phyloP scores from a whole-genome alignment of 2,113 vertebrate species.

The Tauraco erythrolophus region DNA sequence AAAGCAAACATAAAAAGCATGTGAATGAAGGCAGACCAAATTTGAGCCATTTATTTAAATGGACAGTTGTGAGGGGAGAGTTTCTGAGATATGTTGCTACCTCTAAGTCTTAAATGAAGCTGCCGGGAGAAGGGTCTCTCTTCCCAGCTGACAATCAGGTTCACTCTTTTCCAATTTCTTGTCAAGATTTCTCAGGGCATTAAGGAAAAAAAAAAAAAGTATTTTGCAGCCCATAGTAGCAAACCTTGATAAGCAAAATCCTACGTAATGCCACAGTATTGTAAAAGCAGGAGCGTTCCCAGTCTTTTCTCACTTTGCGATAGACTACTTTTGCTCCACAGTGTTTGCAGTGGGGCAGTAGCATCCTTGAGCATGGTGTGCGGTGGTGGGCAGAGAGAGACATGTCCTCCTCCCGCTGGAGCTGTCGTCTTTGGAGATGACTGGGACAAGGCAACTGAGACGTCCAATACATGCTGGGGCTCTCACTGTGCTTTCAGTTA shows the following conservation, averaged over 20 bases:
- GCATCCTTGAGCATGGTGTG: rapidly evolving
- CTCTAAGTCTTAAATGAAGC: neutral
- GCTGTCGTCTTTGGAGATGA: neutral
- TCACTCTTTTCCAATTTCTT: neutral
- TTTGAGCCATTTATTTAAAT: neutral
- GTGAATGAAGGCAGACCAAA: conserved; percentile 1
- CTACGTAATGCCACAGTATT: neutral
- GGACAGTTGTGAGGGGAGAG: neutral
- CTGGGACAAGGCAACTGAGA: neutral
- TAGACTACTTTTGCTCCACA: rapidly evolving
- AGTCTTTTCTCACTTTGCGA: neutral
- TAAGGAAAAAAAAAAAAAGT: neutral
- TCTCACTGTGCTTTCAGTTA: neutral
- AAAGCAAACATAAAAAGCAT: neutral
- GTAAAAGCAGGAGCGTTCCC: rapidly evolving
- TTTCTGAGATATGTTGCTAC: neutral
- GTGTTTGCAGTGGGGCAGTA: neutral
- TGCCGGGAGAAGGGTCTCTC: neutral
- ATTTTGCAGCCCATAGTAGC: neutral
- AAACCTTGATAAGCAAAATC: neutral
- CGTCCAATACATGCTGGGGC: rapidly evolving
- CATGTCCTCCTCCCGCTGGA: neutral
- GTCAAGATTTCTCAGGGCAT: neutral
- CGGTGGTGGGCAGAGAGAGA: neutral
- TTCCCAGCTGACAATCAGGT: neutral